Evolutionary conservation across 2,888 invertebrate genomes (phyloP), one percentile per base, ranked within the genome.

Genomic region (Chloroclysta siterata): DNA sequence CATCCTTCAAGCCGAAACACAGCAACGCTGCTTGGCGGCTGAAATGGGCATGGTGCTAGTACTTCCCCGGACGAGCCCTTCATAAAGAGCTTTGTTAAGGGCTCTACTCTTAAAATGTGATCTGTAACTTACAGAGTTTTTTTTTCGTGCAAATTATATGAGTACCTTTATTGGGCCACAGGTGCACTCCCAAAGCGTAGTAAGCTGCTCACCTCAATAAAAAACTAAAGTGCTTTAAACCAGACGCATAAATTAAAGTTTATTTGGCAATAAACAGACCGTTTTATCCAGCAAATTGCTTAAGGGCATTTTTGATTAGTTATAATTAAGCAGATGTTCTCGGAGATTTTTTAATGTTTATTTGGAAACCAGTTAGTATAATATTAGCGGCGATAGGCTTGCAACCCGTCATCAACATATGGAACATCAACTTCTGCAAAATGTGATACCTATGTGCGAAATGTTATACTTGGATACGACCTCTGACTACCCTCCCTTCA

Each of bases 201-300:
- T 65, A 68, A 64, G 63, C 52, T 44, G 46, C 46, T 50, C 57
- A 64, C 66, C 57, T 51, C 64, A 68, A 71, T 68, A 66, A 70
- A 68, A 70, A 70, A 70, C 68, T 67, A 61, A 69, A 70, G 54
- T 63, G 67, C 64, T 72, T 65, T 63, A 60, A 62, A 41, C 66
- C 66, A 72, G 70, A 70, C 68, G 65, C 66, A 72, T 72, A 72
- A 70, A 72, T 72, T 72, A 68, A 68, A 68, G 42, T 70, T 72
- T 70, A 72, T 70, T 63, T 64, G 66, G 62, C 62, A 64, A 72
- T 72, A 72, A 72, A 72, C 65, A 36, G 62, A 58, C 62, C 70
- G 62, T 70, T 72, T 65, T 57, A 41, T 46, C 60, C 62, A 50
- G 50, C 60, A 65, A 64, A 64, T 56, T 61, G 60, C 58, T 68